phyloP scores from a whole-genome alignment of 53 echinoderm and acorn worm species.

The Echinarachnius parma region DNA sequence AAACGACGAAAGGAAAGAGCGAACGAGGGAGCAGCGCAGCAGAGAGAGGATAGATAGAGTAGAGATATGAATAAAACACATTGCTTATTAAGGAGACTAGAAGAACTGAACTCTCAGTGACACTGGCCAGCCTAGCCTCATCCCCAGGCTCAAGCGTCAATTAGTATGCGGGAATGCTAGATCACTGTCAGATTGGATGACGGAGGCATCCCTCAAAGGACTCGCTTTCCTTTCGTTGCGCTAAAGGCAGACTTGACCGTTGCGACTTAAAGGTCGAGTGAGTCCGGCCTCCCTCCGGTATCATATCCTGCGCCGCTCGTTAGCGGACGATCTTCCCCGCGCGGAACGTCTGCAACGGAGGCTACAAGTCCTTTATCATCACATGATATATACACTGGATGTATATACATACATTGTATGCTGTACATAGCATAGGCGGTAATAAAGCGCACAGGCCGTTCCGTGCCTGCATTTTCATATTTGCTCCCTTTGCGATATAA shows the following conservation, averaged over 20 bases:
- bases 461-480: conserved; percentile 41
- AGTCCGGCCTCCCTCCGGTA: no score
- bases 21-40: no score
- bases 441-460: conserved; percentile 29
- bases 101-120: conserved; percentile 30
- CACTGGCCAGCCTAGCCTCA: conserved; percentile 20
- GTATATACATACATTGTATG: conserved; percentile 1
- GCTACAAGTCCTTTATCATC: not conserved
- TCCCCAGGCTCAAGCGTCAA: conserved; percentile 20
- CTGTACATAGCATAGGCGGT: conserved; percentile 15
- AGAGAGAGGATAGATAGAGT: conserved; percentile 16
- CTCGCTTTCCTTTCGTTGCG: not conserved
- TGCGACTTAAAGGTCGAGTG: no score
- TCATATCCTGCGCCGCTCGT: no score
- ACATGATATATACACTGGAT: conserved; percentile 10
- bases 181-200: not conserved
- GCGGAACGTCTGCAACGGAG: no score
- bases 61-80: conserved; percentile 53
- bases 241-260: no score
- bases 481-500: conserved; percentile 46
- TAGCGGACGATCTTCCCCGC: no score
- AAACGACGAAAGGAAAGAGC: no score
- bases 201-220: not conserved
- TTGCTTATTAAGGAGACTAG: conserved; percentile 30
- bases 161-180: conserved; percentile 1